Evolutionary conservation across 2,113 vertebrate genomes (phyloP).

Genomic region (Pachycephala philippinensis): DNA sequence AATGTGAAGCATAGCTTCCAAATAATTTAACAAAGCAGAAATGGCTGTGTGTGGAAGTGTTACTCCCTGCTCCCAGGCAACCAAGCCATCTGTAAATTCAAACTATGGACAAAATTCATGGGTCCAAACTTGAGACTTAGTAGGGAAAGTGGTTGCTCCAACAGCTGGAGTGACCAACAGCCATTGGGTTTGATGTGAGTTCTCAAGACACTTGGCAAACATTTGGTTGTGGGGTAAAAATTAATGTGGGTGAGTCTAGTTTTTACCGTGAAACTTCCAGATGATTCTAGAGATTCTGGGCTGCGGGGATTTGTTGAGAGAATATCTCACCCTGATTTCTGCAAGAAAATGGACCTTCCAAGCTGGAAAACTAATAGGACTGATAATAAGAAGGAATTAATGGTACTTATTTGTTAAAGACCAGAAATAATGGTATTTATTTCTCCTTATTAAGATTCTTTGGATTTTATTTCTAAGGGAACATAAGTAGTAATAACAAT

Average conservation of each 20-base stretch:
- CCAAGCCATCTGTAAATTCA: not conserved
- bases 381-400: not conserved
- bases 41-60: not conserved
- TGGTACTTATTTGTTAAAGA: not conserved
- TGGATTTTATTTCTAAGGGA: not conserved
- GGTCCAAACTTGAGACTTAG: too few relatives aligned
- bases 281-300: not conserved
- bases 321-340: not conserved
- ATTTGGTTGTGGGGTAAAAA: not conserved
- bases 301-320: not conserved
- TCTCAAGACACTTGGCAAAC: not conserved
- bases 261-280: not conserved
- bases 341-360: not conserved
- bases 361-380: not conserved
- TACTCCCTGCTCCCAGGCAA: not conserved
- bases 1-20: not conserved
- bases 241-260: not conserved
- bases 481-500: not conserved
- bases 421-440: not conserved
- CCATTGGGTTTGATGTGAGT: not conserved
- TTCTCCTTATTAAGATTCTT: not conserved
- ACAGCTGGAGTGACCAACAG: not conserved
- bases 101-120: not conserved
- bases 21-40: not conserved
- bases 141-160: not conserved